Conservation (phyloP, 2,797 vertebrate genomes). For the Capromys pilorides region DNA sequence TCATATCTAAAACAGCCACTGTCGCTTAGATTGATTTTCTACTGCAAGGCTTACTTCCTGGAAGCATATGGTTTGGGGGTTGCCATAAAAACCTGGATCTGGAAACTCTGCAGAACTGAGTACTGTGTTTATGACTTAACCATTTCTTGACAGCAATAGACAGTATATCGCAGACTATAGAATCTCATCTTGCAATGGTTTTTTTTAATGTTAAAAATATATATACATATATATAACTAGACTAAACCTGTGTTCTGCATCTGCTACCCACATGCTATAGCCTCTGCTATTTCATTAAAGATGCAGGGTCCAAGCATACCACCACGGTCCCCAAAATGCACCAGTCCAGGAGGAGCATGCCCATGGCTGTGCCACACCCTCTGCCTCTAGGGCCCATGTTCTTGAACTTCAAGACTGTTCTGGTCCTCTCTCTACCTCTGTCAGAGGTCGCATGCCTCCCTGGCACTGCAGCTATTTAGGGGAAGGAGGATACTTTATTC, state of each 20-base stretch:
- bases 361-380: not conserved
- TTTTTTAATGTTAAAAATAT: not conserved
- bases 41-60: constrained; percentile 62
- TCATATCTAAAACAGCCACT: constrained; percentile 58
- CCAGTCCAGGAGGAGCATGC: not conserved
- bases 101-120: constrained; percentile 64
- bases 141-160: constrained; percentile 49
- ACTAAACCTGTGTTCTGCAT: not conserved
- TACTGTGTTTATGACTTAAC: constrained; percentile 66
- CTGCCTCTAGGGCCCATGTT: not conserved
- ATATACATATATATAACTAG: not conserved
- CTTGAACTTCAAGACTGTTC: not conserved
- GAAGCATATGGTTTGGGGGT: constrained; percentile 79
- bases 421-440: not conserved
- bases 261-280: not conserved
- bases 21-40: constrained; percentile 66
- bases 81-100: constrained; percentile 65
- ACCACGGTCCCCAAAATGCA: not conserved
- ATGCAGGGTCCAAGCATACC: not conserved
- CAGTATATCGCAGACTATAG: not conserved
- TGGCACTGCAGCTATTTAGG: not conserved
- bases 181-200: not conserved
- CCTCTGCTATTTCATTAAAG: not conserved
- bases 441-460: not conserved
- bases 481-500: not conserved